Evolutionary conservation across 2,113 vertebrate species (phyloP).

Genomic region (Pterocles gutturalis): DNA sequence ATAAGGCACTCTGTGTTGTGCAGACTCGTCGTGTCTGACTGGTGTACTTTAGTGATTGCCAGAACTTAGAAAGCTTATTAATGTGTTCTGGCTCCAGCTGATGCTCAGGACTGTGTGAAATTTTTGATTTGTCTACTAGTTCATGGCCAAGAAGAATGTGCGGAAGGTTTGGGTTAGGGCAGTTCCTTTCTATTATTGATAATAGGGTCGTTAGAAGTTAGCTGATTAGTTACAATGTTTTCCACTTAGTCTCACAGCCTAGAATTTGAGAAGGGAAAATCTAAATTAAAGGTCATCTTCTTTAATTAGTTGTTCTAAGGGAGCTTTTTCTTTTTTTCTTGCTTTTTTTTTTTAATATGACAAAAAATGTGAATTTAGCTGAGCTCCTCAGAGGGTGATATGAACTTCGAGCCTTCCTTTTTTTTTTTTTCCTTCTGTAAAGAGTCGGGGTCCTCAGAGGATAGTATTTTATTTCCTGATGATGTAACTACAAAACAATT

Average conservation of each 20-base stretch:
- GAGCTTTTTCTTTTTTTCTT: neutral
- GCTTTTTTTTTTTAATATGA: neutral
- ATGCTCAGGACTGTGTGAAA: constrained; percentile 71
- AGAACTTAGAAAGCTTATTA: constrained; percentile 48
- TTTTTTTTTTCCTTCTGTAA: constrained; percentile 56
- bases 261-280: neutral
- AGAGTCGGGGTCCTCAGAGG: constrained; percentile 77
- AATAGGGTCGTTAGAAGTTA: constrained; percentile 16
- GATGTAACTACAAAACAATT: constrained; percentile 88
- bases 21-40: constrained; percentile 75
- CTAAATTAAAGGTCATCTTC: neutral
- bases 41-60: constrained; percentile 64
- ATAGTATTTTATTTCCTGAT: constrained; percentile 85
- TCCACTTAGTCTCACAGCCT: neutral
- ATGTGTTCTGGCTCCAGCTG: constrained; percentile 62
- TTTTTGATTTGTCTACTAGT: constrained; percentile 47
- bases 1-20: constrained; percentile 88
- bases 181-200: constrained; percentile 70
- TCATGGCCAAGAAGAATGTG: constrained; percentile 65
- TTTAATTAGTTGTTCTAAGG: neutral
- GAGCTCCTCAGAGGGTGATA: constrained; percentile 22
- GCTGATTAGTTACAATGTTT: neutral
- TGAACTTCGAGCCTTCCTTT: constrained; percentile 46
- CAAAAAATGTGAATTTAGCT: neutral
- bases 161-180: constrained; percentile 66